phyloP scores from a whole-genome alignment of 1,140 invertebrate genomes.

The Goniozus legneri region DNA sequence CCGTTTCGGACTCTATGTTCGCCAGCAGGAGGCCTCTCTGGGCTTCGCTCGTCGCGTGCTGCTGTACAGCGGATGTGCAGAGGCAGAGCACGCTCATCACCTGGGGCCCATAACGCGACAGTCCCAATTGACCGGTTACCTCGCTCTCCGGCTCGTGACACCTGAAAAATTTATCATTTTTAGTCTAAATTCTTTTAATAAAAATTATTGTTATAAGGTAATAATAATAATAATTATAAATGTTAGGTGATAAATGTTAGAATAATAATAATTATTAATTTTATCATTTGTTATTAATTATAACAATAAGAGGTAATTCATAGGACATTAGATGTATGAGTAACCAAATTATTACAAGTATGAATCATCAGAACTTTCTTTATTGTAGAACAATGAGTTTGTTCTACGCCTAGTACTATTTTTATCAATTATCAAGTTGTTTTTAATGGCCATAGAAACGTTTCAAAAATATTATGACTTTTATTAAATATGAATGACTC shows the following conservation, averaged over 20 bases:
- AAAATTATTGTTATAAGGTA: slow-evolving; percentile 4
- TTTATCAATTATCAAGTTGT: too few relatives aligned
- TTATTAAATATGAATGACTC: too few relatives aligned
- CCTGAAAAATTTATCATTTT: slow-evolving; percentile 1
- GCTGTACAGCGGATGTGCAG: slow-evolving; percentile 21
- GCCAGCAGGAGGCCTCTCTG: slow-evolving; percentile 22
- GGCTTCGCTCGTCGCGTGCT: slow-evolving; percentile 3
- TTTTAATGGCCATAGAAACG: too few relatives aligned
- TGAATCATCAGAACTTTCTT: too few relatives aligned
- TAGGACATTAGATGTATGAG: too few relatives aligned
- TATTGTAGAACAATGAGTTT: too few relatives aligned
- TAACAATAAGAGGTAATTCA: not conserved
- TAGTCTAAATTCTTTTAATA: not conserved
- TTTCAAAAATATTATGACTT: too few relatives aligned
- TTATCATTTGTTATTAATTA: not conserved
- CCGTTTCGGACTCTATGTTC: slow-evolving; percentile 11
- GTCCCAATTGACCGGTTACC: slow-evolving; percentile 21
- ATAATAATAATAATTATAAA: not conserved
- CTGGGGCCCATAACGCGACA: slow-evolving; percentile 30
- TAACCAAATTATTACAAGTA: too few relatives aligned
- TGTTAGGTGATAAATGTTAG: not conserved
- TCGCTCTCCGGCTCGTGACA: not conserved
- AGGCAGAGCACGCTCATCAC: slow-evolving; percentile 32
- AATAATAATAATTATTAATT: not conserved
- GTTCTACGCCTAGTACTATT: too few relatives aligned